Evolutionary conservation across 2,888 invertebrate genomes (phyloP).

Genomic region (Drosophila antonietae): DNA sequence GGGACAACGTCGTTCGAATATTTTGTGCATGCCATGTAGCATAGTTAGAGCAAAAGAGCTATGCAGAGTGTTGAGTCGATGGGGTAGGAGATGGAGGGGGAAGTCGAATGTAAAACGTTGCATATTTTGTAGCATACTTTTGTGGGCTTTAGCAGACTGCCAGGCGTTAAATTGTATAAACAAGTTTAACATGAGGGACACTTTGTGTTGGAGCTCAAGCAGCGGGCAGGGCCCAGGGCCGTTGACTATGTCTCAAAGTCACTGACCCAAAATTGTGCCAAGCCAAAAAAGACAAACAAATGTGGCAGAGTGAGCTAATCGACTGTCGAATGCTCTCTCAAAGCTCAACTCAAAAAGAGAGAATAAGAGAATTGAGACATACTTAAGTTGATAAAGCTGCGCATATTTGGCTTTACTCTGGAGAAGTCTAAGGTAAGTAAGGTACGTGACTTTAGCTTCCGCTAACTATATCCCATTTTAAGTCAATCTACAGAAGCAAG

Average conservation of each 20-base stretch:
- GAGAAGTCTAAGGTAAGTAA: too few species aligned
- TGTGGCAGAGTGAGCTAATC: neutral
- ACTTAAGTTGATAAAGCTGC: too few species aligned
- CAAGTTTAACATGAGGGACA: constrained; percentile 1
- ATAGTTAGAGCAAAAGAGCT: neutral
- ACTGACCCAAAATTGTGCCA: constrained; percentile 61
- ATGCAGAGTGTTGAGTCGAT: neutral
- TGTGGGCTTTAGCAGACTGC: constrained; percentile 18
- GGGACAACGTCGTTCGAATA: constrained; percentile 1
- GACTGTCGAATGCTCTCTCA: neutral
- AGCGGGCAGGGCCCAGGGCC: neutral
- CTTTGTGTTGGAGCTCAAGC: too few species aligned
- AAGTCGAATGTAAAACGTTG: constrained; percentile 41
- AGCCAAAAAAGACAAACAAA: constrained; percentile 10
- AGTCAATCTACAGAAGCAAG: too few species aligned
- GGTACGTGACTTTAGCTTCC: too few species aligned
- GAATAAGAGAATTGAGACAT: too few species aligned
- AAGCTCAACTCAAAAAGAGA: too few species aligned
- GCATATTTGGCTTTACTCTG: too few species aligned
- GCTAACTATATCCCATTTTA: too few species aligned
- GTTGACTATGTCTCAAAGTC: constrained; percentile 36
- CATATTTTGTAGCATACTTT: constrained; percentile 54
- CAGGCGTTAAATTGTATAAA: constrained; percentile 38
- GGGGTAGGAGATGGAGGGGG: neutral
- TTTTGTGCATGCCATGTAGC: constrained; percentile 9